These are phyloP conservation scores for Holacanthus passer DNA, from an alignment of 2,113 vertebrate species.

Conservation along the genomic window DNA sequence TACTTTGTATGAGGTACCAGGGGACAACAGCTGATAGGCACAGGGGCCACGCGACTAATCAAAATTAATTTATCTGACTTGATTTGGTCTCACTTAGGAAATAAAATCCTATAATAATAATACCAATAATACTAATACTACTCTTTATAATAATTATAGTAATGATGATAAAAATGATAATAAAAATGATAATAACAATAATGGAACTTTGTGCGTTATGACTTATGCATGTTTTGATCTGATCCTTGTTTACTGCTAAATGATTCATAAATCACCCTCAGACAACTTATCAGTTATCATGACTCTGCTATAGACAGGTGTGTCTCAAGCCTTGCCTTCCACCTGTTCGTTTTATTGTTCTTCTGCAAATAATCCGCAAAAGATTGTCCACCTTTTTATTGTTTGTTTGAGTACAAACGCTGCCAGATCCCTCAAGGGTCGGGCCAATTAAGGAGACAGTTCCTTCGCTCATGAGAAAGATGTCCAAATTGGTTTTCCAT, in stretches of 20 bases:
- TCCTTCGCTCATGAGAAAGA: constrained; percentile 65
- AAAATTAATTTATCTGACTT: constrained; percentile 47
- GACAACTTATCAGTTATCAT: constrained; percentile 76
- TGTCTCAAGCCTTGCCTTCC: constrained; percentile 75
- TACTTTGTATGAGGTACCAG: constrained; percentile 58
- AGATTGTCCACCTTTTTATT: constrained; percentile 73
- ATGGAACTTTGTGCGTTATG: not conserved
- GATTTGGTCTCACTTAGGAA: constrained; percentile 4
- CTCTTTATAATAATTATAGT: no score
- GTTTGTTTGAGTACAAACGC: constrained; percentile 83
- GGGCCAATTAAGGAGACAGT: constrained; percentile 45
- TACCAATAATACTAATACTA: no score
- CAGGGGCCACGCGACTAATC: constrained; percentile 46
- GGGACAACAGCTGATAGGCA: constrained; percentile 83
- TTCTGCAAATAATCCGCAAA: constrained; percentile 73
- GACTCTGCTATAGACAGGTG: constrained; percentile 78
- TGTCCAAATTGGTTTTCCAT: constrained; percentile 22
- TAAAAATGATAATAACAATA: not conserved
- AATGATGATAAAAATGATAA: not conserved
- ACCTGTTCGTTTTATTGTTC: constrained; percentile 87
- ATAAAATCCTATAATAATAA: not conserved
- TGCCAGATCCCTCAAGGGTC: constrained; percentile 49
- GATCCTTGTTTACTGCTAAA: constrained; percentile 40
- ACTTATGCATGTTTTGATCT: not conserved
- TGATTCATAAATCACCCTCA: constrained; percentile 62